These are phyloP conservation scores for Ctenodactylus gundi DNA, from an alignment of 2,113 vertebrate genomes.

Conservation along the genomic window DNA sequence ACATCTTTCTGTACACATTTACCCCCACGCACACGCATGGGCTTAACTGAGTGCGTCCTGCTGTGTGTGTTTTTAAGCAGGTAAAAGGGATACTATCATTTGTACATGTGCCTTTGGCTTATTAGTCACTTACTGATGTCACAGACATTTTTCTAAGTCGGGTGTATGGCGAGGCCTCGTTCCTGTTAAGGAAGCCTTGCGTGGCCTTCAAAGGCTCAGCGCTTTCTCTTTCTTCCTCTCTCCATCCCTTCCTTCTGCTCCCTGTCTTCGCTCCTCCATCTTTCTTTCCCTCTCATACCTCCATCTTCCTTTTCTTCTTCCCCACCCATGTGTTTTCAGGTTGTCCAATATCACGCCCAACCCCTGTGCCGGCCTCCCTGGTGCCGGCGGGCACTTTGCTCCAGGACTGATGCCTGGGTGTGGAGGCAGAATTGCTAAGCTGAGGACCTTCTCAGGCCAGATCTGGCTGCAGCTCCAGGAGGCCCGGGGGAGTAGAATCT, in stretches of 20 bases:
- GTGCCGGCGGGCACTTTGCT: background rate
- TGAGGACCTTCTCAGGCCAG: background rate
- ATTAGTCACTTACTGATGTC: no score
- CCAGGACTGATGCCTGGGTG: background rate
- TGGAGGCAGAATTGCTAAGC: background rate
- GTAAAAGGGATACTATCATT: background rate
- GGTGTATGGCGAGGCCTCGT: no score
- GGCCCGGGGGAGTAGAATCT: background rate
- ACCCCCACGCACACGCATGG: background rate
- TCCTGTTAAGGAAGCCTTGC: background rate
- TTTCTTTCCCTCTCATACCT: no score
- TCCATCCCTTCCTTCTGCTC: no score
- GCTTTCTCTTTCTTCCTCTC: background rate
- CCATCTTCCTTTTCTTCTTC: background rate
- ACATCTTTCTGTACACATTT: no score
- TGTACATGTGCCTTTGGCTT: background rate
- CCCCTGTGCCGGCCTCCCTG: background rate
- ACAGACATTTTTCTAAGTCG: background rate
- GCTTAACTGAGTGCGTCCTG: background rate
- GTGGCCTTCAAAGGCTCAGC: background rate
- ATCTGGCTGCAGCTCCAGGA: background rate
- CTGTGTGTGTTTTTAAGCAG: background rate
- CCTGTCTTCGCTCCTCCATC: background rate
- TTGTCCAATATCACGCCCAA: no score
- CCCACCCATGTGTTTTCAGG: background rate